These are phyloP conservation scores for Axis porcinus DNA, from an alignment of 2,113 vertebrate species.

Conservation along the genomic window DNA sequence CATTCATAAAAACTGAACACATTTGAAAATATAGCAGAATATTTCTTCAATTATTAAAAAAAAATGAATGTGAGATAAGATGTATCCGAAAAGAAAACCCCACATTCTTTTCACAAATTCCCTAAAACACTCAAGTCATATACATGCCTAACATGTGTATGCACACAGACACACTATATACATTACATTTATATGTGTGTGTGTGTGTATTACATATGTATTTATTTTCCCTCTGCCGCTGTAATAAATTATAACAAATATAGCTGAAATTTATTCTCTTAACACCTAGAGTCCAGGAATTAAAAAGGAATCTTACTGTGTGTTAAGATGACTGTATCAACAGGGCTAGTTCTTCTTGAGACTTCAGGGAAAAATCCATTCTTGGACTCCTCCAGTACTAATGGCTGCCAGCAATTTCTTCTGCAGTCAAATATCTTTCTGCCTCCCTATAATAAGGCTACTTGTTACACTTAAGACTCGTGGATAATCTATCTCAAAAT, in stretches of 20 bases:
- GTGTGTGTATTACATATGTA: background rate
- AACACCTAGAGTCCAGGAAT: background rate
- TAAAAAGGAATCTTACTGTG: background rate
- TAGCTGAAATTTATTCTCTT: background rate
- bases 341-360: background rate
- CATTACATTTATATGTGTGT: background rate
- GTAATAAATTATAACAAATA: background rate
- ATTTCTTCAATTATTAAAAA: background rate
- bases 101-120: background rate
- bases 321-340: background rate
- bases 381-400: too few species aligned
- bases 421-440: background rate
- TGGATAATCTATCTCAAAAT: background rate
- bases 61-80: background rate
- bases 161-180: background rate
- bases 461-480: background rate
- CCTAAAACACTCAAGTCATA: background rate
- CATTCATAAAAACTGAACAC: background rate
- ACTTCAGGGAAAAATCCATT: background rate
- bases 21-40: background rate
- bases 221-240: background rate
- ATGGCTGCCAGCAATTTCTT: background rate
- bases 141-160: background rate
- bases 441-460: background rate
- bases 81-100: background rate